Evolutionary conservation across 1,140 invertebrate genomes (phyloP).

Genomic region (Sinella curviseta): DNA sequence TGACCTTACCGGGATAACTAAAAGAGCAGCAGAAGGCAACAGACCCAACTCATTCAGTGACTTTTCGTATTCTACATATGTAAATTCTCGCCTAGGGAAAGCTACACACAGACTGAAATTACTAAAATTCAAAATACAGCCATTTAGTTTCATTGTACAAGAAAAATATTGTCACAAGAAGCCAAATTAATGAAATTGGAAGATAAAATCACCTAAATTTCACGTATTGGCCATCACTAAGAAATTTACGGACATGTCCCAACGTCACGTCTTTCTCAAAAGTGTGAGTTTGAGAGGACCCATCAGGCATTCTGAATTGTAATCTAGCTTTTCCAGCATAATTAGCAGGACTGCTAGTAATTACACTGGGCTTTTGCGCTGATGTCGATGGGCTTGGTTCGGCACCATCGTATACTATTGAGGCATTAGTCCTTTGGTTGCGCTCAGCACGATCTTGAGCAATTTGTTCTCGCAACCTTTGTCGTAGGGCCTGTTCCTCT

Average conservation of each 20-base stretch:
- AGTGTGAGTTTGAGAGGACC: conserved; percentile 65
- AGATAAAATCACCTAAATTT: conserved; percentile 52
- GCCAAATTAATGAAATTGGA: not conserved
- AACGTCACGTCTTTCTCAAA: conserved; percentile 64
- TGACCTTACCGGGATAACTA: conserved; percentile 68
- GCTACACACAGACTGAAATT: conserved; percentile 72
- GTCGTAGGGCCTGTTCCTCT: conserved; percentile 66
- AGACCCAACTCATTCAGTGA: conserved; percentile 70
- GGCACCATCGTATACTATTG: conserved; percentile 1
- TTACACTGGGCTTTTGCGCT: conserved; percentile 46
- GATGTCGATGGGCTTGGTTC: conserved; percentile 15
- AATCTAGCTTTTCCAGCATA: conserved; percentile 62
- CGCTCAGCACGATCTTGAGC: conserved; percentile 66
- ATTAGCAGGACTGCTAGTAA: conserved; percentile 52
- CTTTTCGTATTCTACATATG: conserved; percentile 61
- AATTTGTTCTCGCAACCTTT: conserved; percentile 71
- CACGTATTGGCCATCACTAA: conserved; percentile 59
- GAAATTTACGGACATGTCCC: conserved; percentile 61
- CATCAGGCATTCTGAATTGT: conserved; percentile 81
- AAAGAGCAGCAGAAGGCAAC: conserved; percentile 74
- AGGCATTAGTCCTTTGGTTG: conserved; percentile 35
- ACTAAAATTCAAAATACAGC: conserved; percentile 53
- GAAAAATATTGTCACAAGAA: conserved; percentile 15
- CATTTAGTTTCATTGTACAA: no score
- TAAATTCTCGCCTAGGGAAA: conserved; percentile 76